phyloP scores from a whole-genome alignment of 2,797 vertebrate species.

The Anniella stebbinsi region DNA sequence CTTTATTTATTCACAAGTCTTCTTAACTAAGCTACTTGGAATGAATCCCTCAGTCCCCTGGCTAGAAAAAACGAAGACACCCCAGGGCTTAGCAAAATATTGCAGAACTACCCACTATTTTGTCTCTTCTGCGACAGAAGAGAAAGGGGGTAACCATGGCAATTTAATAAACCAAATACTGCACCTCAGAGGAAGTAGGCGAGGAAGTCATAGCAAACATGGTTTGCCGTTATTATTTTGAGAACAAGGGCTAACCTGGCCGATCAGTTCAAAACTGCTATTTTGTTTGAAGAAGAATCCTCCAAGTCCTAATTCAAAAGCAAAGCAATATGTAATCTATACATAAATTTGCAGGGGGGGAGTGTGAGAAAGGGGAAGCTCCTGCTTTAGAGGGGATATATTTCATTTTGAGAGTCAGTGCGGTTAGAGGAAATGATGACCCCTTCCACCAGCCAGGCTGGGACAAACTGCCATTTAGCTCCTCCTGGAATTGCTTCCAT shows the following conservation, averaged over 20 bases:
- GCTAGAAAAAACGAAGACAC: background rate
- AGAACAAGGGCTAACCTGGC: no score
- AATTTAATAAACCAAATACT: slow-evolving; percentile 48
- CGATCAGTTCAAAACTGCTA: background rate
- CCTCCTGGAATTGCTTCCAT: background rate
- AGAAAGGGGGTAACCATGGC: slow-evolving; percentile 35
- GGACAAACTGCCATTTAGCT: no score
- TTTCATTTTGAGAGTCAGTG: background rate
- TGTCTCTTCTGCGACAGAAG: background rate
- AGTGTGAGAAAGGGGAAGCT: background rate
- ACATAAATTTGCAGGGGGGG: background rate
- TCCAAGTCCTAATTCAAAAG: background rate
- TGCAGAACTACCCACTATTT: slow-evolving; percentile 36
- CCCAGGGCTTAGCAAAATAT: slow-evolving; percentile 35
- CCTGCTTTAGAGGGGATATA: background rate
- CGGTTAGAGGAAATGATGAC: background rate
- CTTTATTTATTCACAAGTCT: slow-evolving; percentile 6
- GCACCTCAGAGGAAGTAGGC: slow-evolving; percentile 8
- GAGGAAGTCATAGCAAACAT: background rate
- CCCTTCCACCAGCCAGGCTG: no score
- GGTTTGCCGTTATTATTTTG: background rate
- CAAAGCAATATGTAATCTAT: background rate
- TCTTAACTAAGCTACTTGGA: slow-evolving; percentile 13
- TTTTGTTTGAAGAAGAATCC: background rate
- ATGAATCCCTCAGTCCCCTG: background rate